Evolutionary conservation across 2,888 invertebrate species (phyloP).

Genomic region (Synanthedon formicaeformis): DNA sequence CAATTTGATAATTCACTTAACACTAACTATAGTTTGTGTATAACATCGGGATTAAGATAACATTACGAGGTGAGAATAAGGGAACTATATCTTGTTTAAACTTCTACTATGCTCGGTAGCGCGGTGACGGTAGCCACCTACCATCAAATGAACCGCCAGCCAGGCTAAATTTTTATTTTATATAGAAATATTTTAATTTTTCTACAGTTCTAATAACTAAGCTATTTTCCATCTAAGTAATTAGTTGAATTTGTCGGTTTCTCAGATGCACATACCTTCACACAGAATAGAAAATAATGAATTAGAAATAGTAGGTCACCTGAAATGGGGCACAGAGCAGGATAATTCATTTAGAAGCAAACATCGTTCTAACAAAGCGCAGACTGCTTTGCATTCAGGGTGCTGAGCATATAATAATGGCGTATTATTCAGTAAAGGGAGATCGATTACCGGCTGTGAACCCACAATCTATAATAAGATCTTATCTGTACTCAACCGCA

Average conservation of each 20-base stretch:
- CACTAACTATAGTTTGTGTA: too few relatives aligned
- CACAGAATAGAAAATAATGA: not conserved
- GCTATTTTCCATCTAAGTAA: too few relatives aligned
- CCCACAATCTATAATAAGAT: slow-evolving; percentile 43
- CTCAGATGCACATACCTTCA: not conserved
- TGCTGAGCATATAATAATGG: not conserved
- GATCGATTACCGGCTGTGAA: slow-evolving; percentile 21
- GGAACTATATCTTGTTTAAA: too few relatives aligned
- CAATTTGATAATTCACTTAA: too few relatives aligned
- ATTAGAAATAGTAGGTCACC: not conserved
- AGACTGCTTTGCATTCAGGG: not conserved
- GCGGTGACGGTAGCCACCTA: too few relatives aligned
- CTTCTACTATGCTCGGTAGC: too few relatives aligned
- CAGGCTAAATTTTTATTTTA: too few relatives aligned
- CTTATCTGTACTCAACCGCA: slow-evolving; percentile 29
- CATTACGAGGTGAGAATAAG: too few relatives aligned
- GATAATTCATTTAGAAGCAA: not conserved
- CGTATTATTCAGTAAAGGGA: slow-evolving; percentile 8
- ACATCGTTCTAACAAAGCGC: not conserved
- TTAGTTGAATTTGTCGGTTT: not conserved
- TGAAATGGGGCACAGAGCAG: not conserved
- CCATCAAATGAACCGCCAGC: too few relatives aligned
- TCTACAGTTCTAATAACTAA: too few relatives aligned
- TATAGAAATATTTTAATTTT: too few relatives aligned
- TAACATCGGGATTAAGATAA: too few relatives aligned